These are phyloP conservation scores for Tinea pellionella DNA, from an alignment of 2,888 invertebrate genomes.

Conservation along the genomic window DNA sequence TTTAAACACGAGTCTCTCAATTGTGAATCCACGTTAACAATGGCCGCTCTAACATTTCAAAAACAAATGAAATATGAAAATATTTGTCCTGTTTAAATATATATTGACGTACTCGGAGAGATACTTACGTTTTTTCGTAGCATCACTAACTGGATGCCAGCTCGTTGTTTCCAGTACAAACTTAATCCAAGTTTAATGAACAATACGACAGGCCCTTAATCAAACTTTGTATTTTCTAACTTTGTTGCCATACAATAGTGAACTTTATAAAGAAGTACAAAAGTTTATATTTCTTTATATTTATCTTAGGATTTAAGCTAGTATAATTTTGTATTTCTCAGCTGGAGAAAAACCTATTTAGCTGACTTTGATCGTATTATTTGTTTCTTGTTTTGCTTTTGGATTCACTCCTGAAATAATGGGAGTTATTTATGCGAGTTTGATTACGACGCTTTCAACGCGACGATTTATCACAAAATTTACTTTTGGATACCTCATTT, in stretches of 20 bases:
- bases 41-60: neutral
- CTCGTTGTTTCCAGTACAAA: conserved; percentile 68
- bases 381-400: conserved; percentile 55
- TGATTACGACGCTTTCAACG: conserved; percentile 16
- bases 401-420: conserved; percentile 29
- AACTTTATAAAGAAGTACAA: neutral
- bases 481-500: neutral
- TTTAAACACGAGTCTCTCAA: too few relatives aligned
- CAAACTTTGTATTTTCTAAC: conserved; percentile 63
- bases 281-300: neutral
- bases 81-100: neutral
- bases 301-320: neutral
- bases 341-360: conserved; percentile 63
- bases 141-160: conserved; percentile 64
- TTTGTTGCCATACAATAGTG: conserved; percentile 17
- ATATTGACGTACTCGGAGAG: neutral
- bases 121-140: conserved; percentile 18
- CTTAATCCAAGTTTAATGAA: conserved; percentile 72
- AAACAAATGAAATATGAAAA: neutral
- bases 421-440: conserved; percentile 24
- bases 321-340: conserved; percentile 23
- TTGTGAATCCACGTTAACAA: too few relatives aligned
- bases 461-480: conserved; percentile 8
- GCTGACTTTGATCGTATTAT: conserved; percentile 62
- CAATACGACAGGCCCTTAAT: conserved; percentile 70